Evolutionary conservation across 2,888 invertebrate species (phyloP).

Genomic region (Coleophora deauratella): DNA sequence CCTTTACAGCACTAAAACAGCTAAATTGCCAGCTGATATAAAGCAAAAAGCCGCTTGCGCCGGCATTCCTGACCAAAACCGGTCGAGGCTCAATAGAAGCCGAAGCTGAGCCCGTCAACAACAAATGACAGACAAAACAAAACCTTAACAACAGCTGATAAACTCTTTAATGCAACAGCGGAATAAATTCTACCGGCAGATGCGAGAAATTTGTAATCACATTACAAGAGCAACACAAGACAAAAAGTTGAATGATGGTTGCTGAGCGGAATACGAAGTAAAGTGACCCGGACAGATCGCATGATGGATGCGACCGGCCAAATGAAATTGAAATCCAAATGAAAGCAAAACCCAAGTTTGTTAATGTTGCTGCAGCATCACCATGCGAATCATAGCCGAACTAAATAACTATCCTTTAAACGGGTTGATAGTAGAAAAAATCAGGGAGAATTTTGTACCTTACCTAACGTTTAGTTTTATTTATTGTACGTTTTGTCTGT

Average conservation of each 20-base stretch:
- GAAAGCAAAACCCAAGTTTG: background rate
- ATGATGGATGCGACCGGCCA: constrained; percentile 37
- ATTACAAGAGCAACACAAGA: constrained; percentile 52
- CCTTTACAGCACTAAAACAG: too few relatives aligned
- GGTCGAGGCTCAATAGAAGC: constrained; percentile 62
- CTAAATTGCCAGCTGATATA: too few relatives aligned
- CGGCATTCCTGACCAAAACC: constrained; percentile 64
- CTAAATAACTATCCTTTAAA: too few relatives aligned
- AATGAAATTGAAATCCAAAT: constrained; percentile 1
- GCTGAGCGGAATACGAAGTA: constrained; percentile 46
- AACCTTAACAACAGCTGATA: constrained; percentile 24
- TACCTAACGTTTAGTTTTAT: too few relatives aligned
- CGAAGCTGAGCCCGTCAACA: constrained; percentile 26
- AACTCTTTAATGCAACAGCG: constrained; percentile 12
- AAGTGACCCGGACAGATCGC: constrained; percentile 26
- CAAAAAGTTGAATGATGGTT: constrained; percentile 57
- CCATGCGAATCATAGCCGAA: too few relatives aligned
- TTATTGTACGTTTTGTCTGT: too few relatives aligned
- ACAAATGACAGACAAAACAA: constrained; percentile 26
- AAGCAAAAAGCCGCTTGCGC: constrained; percentile 10
- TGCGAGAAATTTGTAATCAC: constrained; percentile 52
- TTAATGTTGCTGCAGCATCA: background rate
- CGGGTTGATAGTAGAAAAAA: too few relatives aligned
- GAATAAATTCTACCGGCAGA: constrained; percentile 13
- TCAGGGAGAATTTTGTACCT: too few relatives aligned